These are phyloP conservation scores for Arvicanthis niloticus DNA, from an alignment of 2,113 vertebrate species.

Conservation along the genomic window DNA sequence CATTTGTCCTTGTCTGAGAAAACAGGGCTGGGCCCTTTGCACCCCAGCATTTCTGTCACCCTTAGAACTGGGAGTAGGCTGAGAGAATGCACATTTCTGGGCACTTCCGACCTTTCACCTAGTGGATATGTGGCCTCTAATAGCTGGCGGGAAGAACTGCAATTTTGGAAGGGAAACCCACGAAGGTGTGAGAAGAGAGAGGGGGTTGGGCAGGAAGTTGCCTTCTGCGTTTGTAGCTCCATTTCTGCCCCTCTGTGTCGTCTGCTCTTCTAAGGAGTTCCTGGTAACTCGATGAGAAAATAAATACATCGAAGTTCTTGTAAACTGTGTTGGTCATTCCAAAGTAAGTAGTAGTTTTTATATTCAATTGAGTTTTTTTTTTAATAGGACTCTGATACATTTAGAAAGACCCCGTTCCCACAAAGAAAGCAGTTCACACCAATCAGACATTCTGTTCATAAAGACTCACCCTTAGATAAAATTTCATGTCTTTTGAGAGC, in stretches of 20 bases:
- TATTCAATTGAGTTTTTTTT: slow-evolving; percentile 27
- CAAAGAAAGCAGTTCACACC: slow-evolving; percentile 26
- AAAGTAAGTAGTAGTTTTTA: slow-evolving; percentile 60
- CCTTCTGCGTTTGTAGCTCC: background rate
- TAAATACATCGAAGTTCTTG: slow-evolving; percentile 12
- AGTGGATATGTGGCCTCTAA: background rate
- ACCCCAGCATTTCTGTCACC: background rate
- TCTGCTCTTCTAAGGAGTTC: background rate
- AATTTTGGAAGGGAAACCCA: background rate
- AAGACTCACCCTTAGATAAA: slow-evolving; percentile 65
- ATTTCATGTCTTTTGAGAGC: slow-evolving; percentile 71
- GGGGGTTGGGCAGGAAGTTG: background rate
- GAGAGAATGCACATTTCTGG: background rate
- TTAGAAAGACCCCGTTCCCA: slow-evolving; percentile 30
- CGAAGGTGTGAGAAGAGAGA: background rate
- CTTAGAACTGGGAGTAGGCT: background rate
- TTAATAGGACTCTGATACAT: background rate
- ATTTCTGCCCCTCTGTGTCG: background rate
- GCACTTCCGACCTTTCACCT: background rate
- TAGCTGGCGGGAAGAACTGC: background rate
- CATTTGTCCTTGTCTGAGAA: background rate
- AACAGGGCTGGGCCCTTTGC: background rate
- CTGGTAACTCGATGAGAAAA: slow-evolving; percentile 34
- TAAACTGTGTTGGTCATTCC: background rate
- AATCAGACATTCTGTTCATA: slow-evolving; percentile 66